Evolutionary conservation across 2,113 vertebrate genomes (phyloP), one percentile per base, ranked within the genome.

Genomic region (Pelusios castaneus): DNA sequence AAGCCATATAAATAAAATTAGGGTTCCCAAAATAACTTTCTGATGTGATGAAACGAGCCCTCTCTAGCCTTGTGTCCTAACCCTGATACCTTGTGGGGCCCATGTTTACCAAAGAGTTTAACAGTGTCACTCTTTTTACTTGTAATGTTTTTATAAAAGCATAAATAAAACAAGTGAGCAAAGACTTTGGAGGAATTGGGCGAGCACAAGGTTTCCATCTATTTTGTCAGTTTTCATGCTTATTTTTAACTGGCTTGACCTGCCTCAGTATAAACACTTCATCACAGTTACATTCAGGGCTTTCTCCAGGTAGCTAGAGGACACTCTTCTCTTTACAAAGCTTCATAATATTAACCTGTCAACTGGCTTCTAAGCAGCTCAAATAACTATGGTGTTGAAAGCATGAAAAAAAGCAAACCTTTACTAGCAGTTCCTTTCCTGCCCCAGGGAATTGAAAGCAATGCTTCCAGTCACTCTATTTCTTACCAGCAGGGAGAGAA

Each of bases 221-320:
- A 22, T 84, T 92, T 80, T 25, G 34, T 75, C 21, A 78, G 29
- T 80, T 89, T 24, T 2, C 54, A 31, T 87, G 54, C 34, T 45
- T 94, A 89, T 75, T 3, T 5, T 17, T 92, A 88, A 82, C 43
- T 92, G 17, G 51, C 90, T 94, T 55, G 67, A 11, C 16, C 2
- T 56, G 0, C 51, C n/a, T 55, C 34, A 43, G 27, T 52, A 12
- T 38, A 55, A 3, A 17, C 49, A 13, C 51, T 34, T 43, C 54
- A 67, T 16, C 38, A 45, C 43, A 13, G 2, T 73, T 0, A 0
- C 88, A 2, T 56, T 60, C 89, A 51, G 14, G 49, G 80, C 6
- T 8, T 88, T 88, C 49, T 1, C 0, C 70, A 4, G 54, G 41
- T 56, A 22, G 5, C 8, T 58, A 49, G 56, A 43, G 73, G 73